Evolutionary conservation across 1,140 invertebrate genomes (phyloP), one percentile per base, ranked within the genome.

Genomic region (Ganaspis sp.): DNA sequence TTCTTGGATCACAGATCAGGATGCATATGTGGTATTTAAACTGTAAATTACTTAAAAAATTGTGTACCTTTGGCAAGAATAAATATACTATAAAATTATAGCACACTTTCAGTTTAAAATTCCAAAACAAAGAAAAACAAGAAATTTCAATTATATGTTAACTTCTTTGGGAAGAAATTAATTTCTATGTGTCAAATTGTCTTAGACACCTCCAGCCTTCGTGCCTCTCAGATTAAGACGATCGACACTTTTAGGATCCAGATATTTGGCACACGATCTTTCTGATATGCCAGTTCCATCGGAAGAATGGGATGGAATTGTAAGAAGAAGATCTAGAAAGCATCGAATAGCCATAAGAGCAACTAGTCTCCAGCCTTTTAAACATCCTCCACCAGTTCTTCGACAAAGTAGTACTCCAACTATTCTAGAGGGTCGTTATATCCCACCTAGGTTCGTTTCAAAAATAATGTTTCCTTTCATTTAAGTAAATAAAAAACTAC

Each of bases 221-320:
- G 85, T 90, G 4, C 89, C 87, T 19, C 87, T 91, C n/a, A 84
- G 87, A 69, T 78, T 82, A 81, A 79, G 86, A 26, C 89, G 88
- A 77, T 87, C 91, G 11, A 92, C 89, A 12, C 87, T 92, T 26
- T 92, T 90, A 26, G 92, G 92, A 0, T 94, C 93, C 0, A 89
- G 92, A 21, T 93, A 94, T 81, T 90, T 94, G 49, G 92, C 93
- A 19, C 93, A 94, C 76, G 93, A 94, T 81, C 89, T 94, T 19
- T 92, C 93, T 69, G 93, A 94, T 76, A 89, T 94, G 26, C 92
- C 92, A 11, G 84, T 94, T 15, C 92, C 93, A 2, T 92, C 92
- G 9, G 94, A 94, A 73, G 93, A 94, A 79, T 94, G 93, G 79
- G 91, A 91, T 42, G 86, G 81, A 9, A 84, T 82, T 72, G 87